These are phyloP conservation scores for Lithophane semibrunnea DNA, from an alignment of 2,888 invertebrate species.

Conservation along the genomic window DNA sequence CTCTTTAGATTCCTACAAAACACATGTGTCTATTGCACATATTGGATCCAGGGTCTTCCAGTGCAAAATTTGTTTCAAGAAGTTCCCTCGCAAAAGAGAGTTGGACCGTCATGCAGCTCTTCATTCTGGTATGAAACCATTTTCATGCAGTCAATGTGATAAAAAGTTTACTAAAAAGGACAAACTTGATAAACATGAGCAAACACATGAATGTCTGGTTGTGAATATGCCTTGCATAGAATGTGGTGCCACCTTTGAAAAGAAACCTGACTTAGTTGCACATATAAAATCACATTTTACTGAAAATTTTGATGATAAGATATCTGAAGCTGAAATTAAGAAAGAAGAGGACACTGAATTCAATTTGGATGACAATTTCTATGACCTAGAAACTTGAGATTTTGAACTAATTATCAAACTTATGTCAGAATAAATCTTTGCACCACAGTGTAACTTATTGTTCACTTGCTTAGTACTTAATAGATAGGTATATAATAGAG, in stretches of 20 bases:
- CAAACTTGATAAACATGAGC: conserved; percentile 92
- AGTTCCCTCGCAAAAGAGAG: conserved; percentile 93
- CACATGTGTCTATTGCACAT: conserved; percentile 89
- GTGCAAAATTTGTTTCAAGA: conserved; percentile 92
- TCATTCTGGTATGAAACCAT: conserved; percentile 92
- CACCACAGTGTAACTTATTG: conserved; percentile 41
- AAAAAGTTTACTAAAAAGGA: conserved; percentile 93
- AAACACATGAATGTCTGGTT: conserved; percentile 91
- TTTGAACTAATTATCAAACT: conserved; percentile 60
- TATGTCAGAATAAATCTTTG: conserved; percentile 53
- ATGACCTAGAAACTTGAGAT: conserved; percentile 85
- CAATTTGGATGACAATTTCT: conserved; percentile 82
- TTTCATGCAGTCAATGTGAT: conserved; percentile 92
- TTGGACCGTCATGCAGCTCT: conserved; percentile 92
- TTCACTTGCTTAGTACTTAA: conserved; percentile 62
- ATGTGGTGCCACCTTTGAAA: conserved; percentile 91
- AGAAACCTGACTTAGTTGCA: conserved; percentile 90
- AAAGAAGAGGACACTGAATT: conserved; percentile 84
- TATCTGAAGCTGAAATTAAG: conserved; percentile 80
- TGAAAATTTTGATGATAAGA: conserved; percentile 87
- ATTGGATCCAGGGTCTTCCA: conserved; percentile 90
- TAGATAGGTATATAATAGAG: conserved; percentile 34
- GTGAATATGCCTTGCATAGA: conserved; percentile 91
- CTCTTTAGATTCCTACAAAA: conserved; percentile 88
- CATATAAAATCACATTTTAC: conserved; percentile 91